These are phyloP conservation scores for Etheostoma nigrum DNA, from an alignment of 2,797 vertebrate genomes.

Conservation along the genomic window DNA sequence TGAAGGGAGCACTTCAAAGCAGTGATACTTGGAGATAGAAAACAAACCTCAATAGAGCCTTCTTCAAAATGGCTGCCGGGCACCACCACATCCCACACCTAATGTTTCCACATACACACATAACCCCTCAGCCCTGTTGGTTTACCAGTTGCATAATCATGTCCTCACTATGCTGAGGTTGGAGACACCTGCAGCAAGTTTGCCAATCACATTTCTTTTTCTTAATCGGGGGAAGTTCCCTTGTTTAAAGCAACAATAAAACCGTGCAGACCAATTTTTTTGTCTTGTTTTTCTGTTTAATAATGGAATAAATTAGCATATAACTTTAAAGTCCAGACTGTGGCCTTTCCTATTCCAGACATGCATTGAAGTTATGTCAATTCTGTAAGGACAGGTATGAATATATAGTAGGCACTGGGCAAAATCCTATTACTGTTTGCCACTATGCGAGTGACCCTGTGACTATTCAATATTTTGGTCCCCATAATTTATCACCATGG, in stretches of 20 bases:
- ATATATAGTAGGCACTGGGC: conserved; percentile 15
- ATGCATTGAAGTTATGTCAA: conserved; percentile 22
- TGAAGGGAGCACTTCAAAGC: conserved; percentile 80
- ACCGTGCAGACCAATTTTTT: conserved; percentile 16
- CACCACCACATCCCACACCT: conserved; percentile 45
- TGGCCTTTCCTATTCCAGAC: conserved; percentile 10
- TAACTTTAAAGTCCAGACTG: conserved; percentile 20
- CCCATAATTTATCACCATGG: conserved; percentile 29
- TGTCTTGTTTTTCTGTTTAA: conserved; percentile 12
- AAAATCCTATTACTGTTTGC: conserved; percentile 24
- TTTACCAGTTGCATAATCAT: conserved; percentile 60
- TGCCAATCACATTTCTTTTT: conserved; percentile 50
- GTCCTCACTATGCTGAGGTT: conserved; percentile 47
- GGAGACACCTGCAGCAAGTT: conserved; percentile 69
- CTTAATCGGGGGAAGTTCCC: conserved; percentile 60
- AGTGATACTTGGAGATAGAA: conserved; percentile 78
- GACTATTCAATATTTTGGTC: conserved; percentile 23
- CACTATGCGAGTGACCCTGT: conserved; percentile 18
- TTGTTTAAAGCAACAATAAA: conserved; percentile 62
- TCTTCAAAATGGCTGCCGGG: conserved; percentile 78
- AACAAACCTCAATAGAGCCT: conserved; percentile 71
- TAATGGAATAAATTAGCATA: conserved; percentile 30
- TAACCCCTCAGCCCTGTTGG: conserved; percentile 27
- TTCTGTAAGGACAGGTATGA: conserved; percentile 5
- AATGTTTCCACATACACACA: conserved; percentile 55